phyloP scores from a whole-genome alignment of 2,113 vertebrate genomes.

The Campylomormyrus tamandua region DNA sequence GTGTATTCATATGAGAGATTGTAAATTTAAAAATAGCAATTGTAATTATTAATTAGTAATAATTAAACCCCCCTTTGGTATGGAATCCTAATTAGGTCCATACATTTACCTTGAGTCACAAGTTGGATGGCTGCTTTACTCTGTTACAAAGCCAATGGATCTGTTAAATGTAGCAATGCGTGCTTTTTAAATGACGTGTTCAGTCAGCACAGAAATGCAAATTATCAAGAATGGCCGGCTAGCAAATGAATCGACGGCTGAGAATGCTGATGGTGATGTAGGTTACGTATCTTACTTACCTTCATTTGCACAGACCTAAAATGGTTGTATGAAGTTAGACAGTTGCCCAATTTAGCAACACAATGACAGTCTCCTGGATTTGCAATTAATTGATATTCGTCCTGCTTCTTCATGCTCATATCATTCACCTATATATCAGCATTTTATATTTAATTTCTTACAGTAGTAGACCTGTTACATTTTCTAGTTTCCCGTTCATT shows the following conservation, averaged over 20 bases:
- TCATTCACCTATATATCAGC: neutral
- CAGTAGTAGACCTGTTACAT: neutral
- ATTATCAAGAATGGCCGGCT: no score
- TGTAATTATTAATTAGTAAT: neutral
- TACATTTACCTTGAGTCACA: neutral
- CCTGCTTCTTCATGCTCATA: neutral
- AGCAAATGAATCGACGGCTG: neutral
- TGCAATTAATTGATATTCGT: neutral
- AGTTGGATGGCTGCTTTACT: neutral
- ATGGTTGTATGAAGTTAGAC: neutral
- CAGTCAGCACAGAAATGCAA: no score
- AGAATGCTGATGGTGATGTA: neutral
- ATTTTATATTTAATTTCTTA: neutral
- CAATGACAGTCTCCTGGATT: neutral
- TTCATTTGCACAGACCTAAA: neutral
- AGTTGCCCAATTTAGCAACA: neutral
- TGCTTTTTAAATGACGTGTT: no score
- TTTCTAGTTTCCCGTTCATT: neutral
- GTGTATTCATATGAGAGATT: neutral
- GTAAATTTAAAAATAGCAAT: neutral
- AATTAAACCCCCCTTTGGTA: neutral
- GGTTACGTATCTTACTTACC: neutral
- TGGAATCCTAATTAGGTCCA: neutral
- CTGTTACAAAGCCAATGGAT: no score
- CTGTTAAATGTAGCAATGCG: no score